These are phyloP conservation scores for Camponotus pennsylvanicus DNA, from an alignment of 1,140 invertebrate genomes.

Conservation along the genomic window DNA sequence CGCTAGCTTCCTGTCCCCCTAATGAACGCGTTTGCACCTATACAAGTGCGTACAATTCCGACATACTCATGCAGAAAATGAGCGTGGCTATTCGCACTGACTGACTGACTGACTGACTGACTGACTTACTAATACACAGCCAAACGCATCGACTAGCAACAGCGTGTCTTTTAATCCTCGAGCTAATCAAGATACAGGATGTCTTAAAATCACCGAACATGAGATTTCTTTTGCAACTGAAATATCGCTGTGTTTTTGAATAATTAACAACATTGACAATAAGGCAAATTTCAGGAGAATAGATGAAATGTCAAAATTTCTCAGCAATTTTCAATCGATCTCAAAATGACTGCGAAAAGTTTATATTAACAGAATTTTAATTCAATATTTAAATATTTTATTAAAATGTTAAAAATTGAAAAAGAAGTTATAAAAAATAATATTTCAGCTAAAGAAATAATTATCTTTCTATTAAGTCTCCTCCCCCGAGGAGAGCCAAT, in stretches of 20 bases:
- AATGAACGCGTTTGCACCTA: slow-evolving; percentile 50
- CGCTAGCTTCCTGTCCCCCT: slow-evolving; percentile 27
- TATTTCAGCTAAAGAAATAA: not conserved
- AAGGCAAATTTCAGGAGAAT: too few species aligned
- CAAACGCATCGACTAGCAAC: not conserved
- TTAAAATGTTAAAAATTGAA: not conserved
- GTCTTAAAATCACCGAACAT: not conserved
- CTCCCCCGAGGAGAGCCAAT: too few species aligned
- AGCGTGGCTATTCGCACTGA: slow-evolving; percentile 9
- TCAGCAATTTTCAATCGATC: not conserved
- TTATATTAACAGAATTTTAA: not conserved
- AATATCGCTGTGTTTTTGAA: not conserved
- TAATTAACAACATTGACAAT: not conserved
- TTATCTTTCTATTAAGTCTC: not conserved
- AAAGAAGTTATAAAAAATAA: not conserved
- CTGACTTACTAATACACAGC: not conserved
- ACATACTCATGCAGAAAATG: slow-evolving; percentile 5
- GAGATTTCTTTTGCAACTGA: too few species aligned
- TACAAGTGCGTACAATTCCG: not conserved
- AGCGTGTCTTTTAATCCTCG: not conserved
- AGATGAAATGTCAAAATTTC: too few species aligned
- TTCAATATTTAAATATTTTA: not conserved
- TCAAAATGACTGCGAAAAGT: not conserved
- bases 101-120: slow-evolving; percentile 4
- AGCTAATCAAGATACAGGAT: slow-evolving; percentile 12